Conservation (phyloP, 2,888 invertebrate genomes). For the Aricia artaxerxes region DNA sequence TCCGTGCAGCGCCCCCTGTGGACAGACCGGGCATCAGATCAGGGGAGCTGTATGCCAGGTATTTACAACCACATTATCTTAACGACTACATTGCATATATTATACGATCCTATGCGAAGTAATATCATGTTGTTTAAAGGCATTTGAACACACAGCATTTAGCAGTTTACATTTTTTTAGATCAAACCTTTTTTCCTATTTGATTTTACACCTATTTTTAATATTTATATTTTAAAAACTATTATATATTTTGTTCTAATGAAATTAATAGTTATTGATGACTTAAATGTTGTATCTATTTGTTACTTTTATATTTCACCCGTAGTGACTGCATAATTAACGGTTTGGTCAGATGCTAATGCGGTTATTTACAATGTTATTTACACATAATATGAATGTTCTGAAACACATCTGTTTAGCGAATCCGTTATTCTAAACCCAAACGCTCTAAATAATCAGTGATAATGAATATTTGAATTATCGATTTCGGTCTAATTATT, state of each 20-base stretch:
- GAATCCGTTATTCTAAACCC: neutral
- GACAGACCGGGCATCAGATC: conserved; percentile 86
- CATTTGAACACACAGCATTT: no score
- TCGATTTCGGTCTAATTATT: neutral
- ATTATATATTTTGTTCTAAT: no score
- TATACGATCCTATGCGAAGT: no score
- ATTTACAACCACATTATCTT: neutral
- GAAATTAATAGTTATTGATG: neutral
- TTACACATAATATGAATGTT: neutral
- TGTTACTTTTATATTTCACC: neutral
- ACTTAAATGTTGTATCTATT: neutral
- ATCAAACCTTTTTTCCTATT: no score
- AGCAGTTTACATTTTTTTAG: no score
- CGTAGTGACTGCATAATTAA: neutral
- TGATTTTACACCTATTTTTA: no score
- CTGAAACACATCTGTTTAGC: neutral
- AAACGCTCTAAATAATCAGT: neutral
- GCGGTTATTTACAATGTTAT: neutral
- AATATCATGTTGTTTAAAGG: no score
- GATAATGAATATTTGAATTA: neutral
- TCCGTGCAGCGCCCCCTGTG: conserved; percentile 90
- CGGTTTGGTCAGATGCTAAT: neutral
- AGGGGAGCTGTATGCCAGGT: conserved; percentile 88
- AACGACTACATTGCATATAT: no score
- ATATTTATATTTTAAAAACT: no score